Base-by-base conservation (phyloP, 2,113 vertebrate species). In the Paradoxurus hermaphroditus region DNA sequence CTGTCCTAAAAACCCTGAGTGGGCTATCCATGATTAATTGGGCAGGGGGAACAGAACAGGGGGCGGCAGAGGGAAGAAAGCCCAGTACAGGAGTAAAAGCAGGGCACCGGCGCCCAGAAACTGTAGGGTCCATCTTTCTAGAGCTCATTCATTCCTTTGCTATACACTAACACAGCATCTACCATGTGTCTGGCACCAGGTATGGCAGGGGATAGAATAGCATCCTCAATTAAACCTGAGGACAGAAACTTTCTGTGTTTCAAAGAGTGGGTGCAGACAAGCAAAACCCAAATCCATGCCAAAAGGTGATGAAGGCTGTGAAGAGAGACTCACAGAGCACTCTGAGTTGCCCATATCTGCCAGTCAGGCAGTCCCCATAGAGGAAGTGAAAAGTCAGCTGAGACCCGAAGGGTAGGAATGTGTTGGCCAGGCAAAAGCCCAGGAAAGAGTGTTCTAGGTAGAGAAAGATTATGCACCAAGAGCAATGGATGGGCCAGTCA, bases 341-440 rank as follows among this genome's bases (percentile, higher is more conserved):
- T 6, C 12, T 15, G 23, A 67, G 23, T 0, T 46, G 12, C 1
- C 23, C 7, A 15, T 0, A 51, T 27, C 15, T 31, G n/a, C 31
- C 67, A 25, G 39, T 4, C 63, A 90, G 34, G 18, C 16, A 83
- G 23, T 2, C 39, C 67, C n/a, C 41, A 68, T 0, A 2, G n/a
- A 93, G 49, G 34, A 65, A 72, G 49, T 51, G 63, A 73, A 86
- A 29, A 65, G 46, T 51, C 68, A 59, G 18, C 27, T 49, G 59
- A 65, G 15, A 86, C 25, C 29, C 31, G 12, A 78, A 59, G 23
- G 31, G 65, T 21, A 25, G 23, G 2, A 85, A 68, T 11, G 34
- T n/a, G 4, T 7, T 53, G 12, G 46, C 29, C 44, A 51, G 41
- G 65, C 14, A 46, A 10, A 34, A 16, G 65, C 14, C 46, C 44